Evolutionary conservation across 2,113 vertebrate genomes (phyloP).

Genomic region (Apodemus sylvaticus): DNA sequence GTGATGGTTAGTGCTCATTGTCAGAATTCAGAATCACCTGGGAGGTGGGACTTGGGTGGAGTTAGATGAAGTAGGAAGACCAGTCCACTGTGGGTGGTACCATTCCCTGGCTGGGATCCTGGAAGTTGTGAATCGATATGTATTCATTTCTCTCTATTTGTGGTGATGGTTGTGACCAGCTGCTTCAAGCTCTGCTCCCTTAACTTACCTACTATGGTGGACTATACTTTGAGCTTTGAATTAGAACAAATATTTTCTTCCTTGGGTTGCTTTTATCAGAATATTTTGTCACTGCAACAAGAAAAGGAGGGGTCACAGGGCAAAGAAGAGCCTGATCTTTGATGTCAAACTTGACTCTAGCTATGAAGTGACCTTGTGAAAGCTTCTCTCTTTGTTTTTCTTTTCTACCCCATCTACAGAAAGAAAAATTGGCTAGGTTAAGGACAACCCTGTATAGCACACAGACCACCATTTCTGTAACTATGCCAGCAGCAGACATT

Average conservation of each 20-base stretch:
- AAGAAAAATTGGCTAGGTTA: background rate
- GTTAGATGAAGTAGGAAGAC: background rate
- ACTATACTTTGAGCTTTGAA: background rate
- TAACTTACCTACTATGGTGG: background rate
- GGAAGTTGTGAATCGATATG: background rate
- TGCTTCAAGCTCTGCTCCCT: background rate
- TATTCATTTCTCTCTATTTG: background rate
- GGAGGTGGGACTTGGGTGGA: background rate
- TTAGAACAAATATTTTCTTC: background rate
- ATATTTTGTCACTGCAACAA: background rate
- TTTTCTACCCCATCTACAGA: background rate
- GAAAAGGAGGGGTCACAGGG: background rate
- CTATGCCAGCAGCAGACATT: background rate
- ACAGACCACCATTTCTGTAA: background rate
- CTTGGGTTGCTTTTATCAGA: background rate
- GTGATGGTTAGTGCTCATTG: background rate
- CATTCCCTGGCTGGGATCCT: background rate
- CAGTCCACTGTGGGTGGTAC: background rate
- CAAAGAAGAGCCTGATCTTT: background rate
- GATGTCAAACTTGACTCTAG: background rate
- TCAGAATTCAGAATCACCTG: background rate
- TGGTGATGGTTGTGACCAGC: background rate
- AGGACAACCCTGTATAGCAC: background rate
- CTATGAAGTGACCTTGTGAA: background rate
- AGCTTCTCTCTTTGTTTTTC: background rate